Evolutionary conservation across 2,888 invertebrate species (phyloP).

Genomic region (Ashinkailepas kermadecensis): DNA sequence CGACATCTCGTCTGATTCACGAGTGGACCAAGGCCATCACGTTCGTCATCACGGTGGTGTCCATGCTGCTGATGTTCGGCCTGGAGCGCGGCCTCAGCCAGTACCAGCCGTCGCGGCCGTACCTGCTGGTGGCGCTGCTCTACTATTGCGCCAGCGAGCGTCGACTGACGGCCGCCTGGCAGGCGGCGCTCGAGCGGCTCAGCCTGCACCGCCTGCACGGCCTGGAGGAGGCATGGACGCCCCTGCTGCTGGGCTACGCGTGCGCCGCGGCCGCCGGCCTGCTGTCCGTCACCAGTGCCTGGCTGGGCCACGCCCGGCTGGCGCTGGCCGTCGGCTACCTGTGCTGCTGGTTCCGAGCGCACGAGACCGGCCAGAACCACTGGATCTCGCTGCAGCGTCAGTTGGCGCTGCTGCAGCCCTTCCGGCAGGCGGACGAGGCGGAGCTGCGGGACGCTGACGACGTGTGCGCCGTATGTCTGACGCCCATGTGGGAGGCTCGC

Average conservation of each 20-base stretch:
- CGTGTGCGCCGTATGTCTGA: constrained; percentile 69
- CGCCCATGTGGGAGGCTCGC: constrained; percentile 59
- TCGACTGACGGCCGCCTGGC: constrained; percentile 54
- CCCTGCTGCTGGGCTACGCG: constrained; percentile 47
- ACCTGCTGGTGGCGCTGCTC: constrained; percentile 57
- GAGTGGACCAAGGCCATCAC: constrained; percentile 77
- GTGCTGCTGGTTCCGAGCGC: constrained; percentile 47
- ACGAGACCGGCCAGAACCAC: constrained; percentile 48
- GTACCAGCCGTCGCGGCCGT: constrained; percentile 60
- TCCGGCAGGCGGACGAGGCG: constrained; percentile 50
- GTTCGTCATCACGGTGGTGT: constrained; percentile 66
- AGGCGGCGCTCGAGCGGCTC: constrained; percentile 54
- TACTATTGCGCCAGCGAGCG: constrained; percentile 66
- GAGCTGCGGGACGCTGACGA: constrained; percentile 64
- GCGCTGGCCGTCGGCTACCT: constrained; percentile 54
- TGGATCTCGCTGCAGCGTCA: constrained; percentile 53
- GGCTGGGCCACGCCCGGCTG: constrained; percentile 51
- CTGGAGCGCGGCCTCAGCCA: constrained; percentile 66
- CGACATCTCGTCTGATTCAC: constrained; percentile 68
- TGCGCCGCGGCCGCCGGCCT: constrained; percentile 26
- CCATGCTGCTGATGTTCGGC: constrained; percentile 64
- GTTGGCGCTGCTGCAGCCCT: constrained; percentile 41
- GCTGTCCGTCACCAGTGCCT: constrained; percentile 32
- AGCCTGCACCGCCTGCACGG: constrained; percentile 62
- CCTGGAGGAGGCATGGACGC: constrained; percentile 59